Base-by-base conservation (phyloP, 2,797 vertebrate species). In the Neosilurus hyrtlii region DNA sequence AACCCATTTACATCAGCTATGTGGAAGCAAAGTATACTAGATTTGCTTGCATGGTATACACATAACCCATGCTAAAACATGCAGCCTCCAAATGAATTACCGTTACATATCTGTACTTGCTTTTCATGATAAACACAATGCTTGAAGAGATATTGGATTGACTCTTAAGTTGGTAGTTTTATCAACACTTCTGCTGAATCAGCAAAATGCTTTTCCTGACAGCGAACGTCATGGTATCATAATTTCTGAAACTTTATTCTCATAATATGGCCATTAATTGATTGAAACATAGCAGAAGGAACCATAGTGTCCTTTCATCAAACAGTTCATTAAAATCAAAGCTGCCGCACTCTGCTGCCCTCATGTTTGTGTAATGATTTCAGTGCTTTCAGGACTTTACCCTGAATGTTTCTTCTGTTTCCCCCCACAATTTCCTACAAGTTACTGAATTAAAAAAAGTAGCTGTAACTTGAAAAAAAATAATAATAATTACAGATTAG, bases 201-300 rank as follows among this genome's bases (percentile, higher is more conserved):
- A 78, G 61, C 51, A n/a, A 20, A 54, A 22, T 3, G 26, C 71
- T 49, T 49, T 59, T n/a, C 10, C 52, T 57, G 63, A 57, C 65
- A 24, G 52, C 56, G 26, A 57, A 49, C 37, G 59, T 75, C 37
- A 61, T 15, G 14, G 8, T 22, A 14, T 37, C 62, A 57, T 82
- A 1, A 43, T 70, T 56, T 81, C 4, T 12, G 18, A 9, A 43
- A 54, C 16, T 37, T 65, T 70, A 61, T 84, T 77, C 71, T 54
- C 18, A 51, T 20, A 67, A 30, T 15, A 1, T 18, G 61, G 63
- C 51, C 35, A 68, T 61, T 59, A 51, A 62, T 75, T 61, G 30
- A 67, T 75, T 43, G 61, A 68, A 70, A n/a, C 30, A 43, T 66
- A 68, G 74, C 63, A 7, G 43, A 68, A 37, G 26, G 71, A 68